Conservation (phyloP, 2,797 vertebrate species). For the Anguilla anguilla region DNA sequence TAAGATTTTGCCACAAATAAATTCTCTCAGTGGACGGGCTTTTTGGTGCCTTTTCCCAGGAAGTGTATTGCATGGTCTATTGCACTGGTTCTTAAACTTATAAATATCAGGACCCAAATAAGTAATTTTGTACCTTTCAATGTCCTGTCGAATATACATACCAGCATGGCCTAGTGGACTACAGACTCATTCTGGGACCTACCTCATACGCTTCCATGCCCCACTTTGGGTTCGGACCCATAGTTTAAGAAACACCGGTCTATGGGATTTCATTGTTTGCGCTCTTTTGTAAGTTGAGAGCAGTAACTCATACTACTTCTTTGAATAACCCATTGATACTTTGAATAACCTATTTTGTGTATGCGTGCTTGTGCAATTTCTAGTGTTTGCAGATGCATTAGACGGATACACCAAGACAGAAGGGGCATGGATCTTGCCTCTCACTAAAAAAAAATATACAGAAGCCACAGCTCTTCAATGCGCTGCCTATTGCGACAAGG, state of each 20-base stretch:
- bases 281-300: too few relatives aligned
- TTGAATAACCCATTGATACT: too few relatives aligned
- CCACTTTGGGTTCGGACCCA: too few relatives aligned
- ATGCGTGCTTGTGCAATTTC: constrained; percentile 7
- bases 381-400: constrained; percentile 55
- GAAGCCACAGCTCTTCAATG: constrained; percentile 54
- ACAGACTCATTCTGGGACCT: too few relatives aligned
- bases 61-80: neutral
- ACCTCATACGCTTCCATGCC: too few relatives aligned
- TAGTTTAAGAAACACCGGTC: too few relatives aligned
- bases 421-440: constrained; percentile 69
- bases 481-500: constrained; percentile 63
- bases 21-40: neutral
- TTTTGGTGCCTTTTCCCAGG: neutral
- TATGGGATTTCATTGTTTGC: too few relatives aligned
- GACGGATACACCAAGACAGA: constrained; percentile 68
- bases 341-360: neutral
- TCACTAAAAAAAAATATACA: constrained; percentile 50
- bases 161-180: too few relatives aligned
- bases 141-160: too few relatives aligned
- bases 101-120: too few relatives aligned
- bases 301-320: too few relatives aligned
- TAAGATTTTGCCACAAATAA: neutral
- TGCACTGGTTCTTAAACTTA: neutral
- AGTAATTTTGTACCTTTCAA: too few relatives aligned